Percentiles rank a stretch among this genome's conserved stretches.
Evolutionary conservation across 2,113 vertebrate genomes (phyloP).

Genomic region (Pimephales promelas): DNA sequence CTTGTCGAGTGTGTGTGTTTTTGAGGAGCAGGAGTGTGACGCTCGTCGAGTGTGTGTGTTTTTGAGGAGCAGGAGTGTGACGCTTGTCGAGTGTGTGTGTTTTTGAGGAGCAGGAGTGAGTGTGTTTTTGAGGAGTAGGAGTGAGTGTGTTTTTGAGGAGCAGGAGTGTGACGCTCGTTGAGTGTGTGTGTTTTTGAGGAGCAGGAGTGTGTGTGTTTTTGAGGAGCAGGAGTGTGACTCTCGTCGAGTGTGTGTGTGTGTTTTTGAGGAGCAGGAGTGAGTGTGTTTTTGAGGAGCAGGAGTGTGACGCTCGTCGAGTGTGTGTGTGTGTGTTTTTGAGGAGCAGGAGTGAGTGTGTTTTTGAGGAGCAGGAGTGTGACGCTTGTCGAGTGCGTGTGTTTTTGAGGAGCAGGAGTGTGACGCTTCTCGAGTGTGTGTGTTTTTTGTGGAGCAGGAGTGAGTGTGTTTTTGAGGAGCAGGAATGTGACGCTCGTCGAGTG

Average conservation of each 20-base stretch:
- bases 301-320: not conserved
- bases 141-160: not conserved
- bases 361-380: not conserved
- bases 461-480: not conserved
- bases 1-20: not conserved
- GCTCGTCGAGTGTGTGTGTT: no score
- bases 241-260: not conserved
- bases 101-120: not conserved
- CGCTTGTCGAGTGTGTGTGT: not conserved
- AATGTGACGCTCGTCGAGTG: no score
- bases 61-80: not conserved
- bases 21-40: not conserved
- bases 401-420: not conserved
- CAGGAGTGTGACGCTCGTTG: no score
- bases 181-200: not conserved
- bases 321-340: not conserved
- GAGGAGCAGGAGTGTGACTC: no score
- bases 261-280: not conserved
- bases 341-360: not conserved
- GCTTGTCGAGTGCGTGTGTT: not conserved
- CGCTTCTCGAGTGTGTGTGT: not conserved
- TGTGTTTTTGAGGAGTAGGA: not conserved
- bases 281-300: not conserved
- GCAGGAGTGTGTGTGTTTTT: no score
- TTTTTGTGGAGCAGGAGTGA: no score